Evolutionary conservation across 2,797 vertebrate species (phyloP), one percentile per base, ranked within the genome.

Genomic region (Taenioides sp.): DNA sequence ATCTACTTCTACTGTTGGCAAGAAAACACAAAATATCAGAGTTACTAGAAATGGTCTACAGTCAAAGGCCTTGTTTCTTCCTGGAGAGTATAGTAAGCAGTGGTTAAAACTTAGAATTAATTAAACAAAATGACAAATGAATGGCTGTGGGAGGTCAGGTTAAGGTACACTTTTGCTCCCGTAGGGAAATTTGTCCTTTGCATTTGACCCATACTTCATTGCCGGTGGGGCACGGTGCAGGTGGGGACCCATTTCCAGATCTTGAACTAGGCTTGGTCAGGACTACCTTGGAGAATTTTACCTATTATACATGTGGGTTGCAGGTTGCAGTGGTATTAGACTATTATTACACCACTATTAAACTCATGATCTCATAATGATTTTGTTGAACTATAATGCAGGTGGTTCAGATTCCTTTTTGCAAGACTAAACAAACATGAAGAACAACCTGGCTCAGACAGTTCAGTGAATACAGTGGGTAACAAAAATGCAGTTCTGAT

Each of bases 21-120:
- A 71, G 64, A 85, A 68, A 81, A 79, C 75, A 80, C 76, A 84
- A 82, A 72, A 68, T 73, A 85, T 88, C 82, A 77, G 76, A 58
- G 70, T 28, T 71, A 78, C 76, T 75, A 67, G 70, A 72, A 84
- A 80, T 78, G 76, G 65, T 74, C 71, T 52, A 77, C 82, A 85
- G 78, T 84, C 0, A 4, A 74, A 58, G 18, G 73, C 40, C 68
- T 82, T 20, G n/a, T 74, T n/a, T 18, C 80, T 79, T 82, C 78
- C 75, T 82, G 78, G 76, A 69, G 37, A 65, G 63, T 85, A 73
- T 64, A 75, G 28, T 75, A 27, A 75, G 47, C 66, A 79, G 84
- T 73, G 73, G 72, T 80, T 70, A 76, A 60, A 31, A 18, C 16
- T 20, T 2, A 18, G 27, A 60, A 28, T 28, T 60, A 60, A 20